Evolutionary conservation across 2,797 vertebrate genomes (phyloP), one percentile per base, ranked within the genome.

Genomic region (Acanthornis magna): DNA sequence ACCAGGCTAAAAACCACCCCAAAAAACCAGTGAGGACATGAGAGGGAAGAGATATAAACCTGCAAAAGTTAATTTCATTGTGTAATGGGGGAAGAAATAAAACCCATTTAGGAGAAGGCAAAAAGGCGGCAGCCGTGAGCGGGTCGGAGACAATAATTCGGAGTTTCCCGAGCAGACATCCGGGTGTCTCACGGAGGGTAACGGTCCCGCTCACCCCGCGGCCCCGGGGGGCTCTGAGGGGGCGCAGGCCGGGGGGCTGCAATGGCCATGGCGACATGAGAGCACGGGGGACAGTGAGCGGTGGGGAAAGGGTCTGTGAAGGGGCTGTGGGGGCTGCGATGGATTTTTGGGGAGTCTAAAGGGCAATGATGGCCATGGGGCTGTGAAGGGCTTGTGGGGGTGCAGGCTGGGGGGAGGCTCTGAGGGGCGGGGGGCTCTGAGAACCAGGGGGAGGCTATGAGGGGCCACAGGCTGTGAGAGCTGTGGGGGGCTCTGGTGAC

Each of bases 81-180:
- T 29, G 17, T 3, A 4, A 8, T 1, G 26, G 22, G 48, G 21
- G 15, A 12, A 34, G 26, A 23, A 16, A n/a, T 6, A 8, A 75
- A 43, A 23, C 9, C 5, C 26, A 7, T 14, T 42, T 3, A 13
- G 25, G 10, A 48, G 3, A 4, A 16, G 13, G 13, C 9, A 11
- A 30, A 20, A 30, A 60, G 54, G 47, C 14, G 50, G 47, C 71
- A 66, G 53, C 61, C 32, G 7, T 4, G 25, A 11, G 61, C 3
- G 73, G 47, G 66, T 32, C 7, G 40, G 22, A 67, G 88, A 90
- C 81, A 85, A 85, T 48, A 72, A 90, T 67, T 60, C 16, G 34
- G 88, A 85, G 80, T 90, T 90, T n/a, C 4, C 60, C 30, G 54
- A 36, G 73, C 67, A 90, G 60, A 85, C 54, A 85, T 78, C 66